Evolutionary conservation across 2,888 invertebrate genomes (phyloP).

Genomic region (Belgica antarctica): DNA sequence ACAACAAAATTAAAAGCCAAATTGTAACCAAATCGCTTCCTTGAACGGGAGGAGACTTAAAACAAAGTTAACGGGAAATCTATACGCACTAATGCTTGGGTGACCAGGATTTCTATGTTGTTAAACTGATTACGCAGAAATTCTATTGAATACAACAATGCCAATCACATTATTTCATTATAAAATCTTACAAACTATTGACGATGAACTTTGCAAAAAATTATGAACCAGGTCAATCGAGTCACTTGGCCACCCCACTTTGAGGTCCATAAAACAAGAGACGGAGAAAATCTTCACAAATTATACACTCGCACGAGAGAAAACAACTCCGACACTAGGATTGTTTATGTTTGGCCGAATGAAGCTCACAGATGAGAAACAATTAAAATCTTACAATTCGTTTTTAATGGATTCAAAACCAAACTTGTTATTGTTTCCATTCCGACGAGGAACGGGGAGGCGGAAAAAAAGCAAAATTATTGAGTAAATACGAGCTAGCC

Average conservation of each 20-base stretch:
- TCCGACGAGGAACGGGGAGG: conserved; percentile 1
- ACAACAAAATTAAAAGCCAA: conserved; percentile 11
- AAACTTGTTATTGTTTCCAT: conserved; percentile 41
- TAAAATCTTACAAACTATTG: no score
- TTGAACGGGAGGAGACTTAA: not conserved
- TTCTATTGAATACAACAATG: no score
- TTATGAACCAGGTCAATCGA: no score
- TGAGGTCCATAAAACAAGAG: not conserved
- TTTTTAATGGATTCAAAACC: conserved; percentile 40
- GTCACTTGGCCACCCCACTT: not conserved
- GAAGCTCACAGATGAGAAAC: conserved; percentile 34
- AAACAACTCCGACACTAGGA: not conserved
- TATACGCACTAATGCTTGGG: not conserved
- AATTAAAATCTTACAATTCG: conserved; percentile 37
- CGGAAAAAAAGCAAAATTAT: no score
- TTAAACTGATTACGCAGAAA: no score
- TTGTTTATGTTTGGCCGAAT: conserved; percentile 12
- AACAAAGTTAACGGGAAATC: not conserved
- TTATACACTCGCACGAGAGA: not conserved
- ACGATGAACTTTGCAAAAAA: no score
- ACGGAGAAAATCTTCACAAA: conserved; percentile 22
- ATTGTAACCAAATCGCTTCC: conserved; percentile 21
- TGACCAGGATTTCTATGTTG: no score
- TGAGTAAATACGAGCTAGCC: conserved; percentile 1
- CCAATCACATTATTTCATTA: no score